phyloP scores from a whole-genome alignment of 1,140 invertebrate species.

The Pemphigus obesinymphae region DNA sequence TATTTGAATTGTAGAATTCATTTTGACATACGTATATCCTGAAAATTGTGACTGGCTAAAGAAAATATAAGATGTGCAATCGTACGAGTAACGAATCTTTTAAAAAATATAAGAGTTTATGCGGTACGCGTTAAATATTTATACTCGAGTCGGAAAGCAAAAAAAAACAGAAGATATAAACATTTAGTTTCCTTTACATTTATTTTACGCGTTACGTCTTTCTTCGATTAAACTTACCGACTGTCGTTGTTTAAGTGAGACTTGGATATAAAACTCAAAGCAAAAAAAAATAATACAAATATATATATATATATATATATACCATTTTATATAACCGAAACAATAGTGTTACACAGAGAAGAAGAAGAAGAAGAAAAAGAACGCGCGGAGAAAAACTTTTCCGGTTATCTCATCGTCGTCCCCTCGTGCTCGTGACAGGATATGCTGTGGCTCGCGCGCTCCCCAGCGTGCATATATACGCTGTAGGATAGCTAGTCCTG shows the following conservation, averaged over 20 bases:
- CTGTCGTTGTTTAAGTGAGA: constrained; percentile 22
- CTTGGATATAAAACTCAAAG: background rate
- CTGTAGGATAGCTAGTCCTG: background rate
- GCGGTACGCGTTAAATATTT: background rate
- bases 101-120: background rate
- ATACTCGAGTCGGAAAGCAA: background rate
- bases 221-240: background rate
- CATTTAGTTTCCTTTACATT: constrained; percentile 4
- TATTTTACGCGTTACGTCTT: background rate
- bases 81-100: too few species aligned
- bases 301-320: too few species aligned
- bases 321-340: constrained; percentile 36
- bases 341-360: constrained; percentile 17
- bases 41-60: too few species aligned
- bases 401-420: constrained; percentile 21
- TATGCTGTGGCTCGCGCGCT: background rate
- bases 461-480: too few species aligned
- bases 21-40: too few species aligned
- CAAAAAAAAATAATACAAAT: constrained; percentile 23
- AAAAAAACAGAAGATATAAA: background rate
- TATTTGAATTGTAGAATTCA: background rate
- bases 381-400: constrained; percentile 15
- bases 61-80: too few species aligned
- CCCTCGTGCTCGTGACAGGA: constrained; percentile 2
- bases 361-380: too few species aligned